Conservation (phyloP, 2,888 invertebrate genomes). For the Adelphocoris suturalis region DNA sequence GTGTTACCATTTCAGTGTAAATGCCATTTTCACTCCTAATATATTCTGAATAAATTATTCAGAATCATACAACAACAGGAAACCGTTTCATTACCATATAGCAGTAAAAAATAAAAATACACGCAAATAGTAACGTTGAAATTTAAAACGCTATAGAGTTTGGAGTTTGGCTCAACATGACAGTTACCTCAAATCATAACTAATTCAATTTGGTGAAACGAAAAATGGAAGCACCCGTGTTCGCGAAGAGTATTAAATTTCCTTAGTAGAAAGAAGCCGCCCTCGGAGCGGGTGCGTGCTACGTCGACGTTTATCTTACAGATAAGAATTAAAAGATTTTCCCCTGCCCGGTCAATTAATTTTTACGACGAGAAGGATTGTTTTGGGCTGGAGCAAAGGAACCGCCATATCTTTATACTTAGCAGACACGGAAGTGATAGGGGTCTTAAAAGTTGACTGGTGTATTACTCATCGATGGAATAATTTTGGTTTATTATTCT, state of each 20-base stretch:
- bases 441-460: background rate
- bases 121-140: too few species aligned
- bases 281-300: conserved; percentile 43
- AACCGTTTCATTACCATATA: too few species aligned
- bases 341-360: conserved; percentile 49
- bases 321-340: conserved; percentile 63
- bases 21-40: too few species aligned
- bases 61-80: too few species aligned
- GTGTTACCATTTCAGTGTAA: too few species aligned
- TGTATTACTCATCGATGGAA: background rate
- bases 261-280: conserved; percentile 23
- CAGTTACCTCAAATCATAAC: background rate
- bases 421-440: conserved; percentile 15
- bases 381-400: conserved; percentile 25
- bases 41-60: too few species aligned
- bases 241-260: conserved; percentile 22
- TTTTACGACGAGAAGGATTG: conserved; percentile 50
- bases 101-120: too few species aligned
- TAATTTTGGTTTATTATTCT: too few species aligned
- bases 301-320: conserved; percentile 37
- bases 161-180: background rate
- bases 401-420: conserved; percentile 31
- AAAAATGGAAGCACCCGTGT: background rate
- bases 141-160: background rate
- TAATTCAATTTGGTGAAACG: conserved; percentile 40